Base-by-base conservation (phyloP, 23 tunicate species). In the Phallusia fumigata region DNA sequence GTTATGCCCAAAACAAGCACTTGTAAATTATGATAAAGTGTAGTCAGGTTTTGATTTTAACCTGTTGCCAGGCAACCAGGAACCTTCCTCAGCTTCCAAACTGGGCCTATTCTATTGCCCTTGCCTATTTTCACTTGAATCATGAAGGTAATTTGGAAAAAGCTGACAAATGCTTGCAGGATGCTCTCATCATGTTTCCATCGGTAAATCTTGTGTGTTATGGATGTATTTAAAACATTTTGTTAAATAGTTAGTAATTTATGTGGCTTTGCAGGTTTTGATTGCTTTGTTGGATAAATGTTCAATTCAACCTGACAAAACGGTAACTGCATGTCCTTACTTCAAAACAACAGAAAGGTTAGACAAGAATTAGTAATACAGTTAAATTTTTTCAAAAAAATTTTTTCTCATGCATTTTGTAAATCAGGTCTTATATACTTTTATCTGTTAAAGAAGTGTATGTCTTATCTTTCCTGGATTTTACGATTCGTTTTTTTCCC, bases 41-140 rank as follows among this genome's bases (percentile, higher is more conserved):
- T 40, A 40, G 10, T 40, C 10, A 40, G 10, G 5, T 3, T 40
- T 40, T 33, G n/a, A 31, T 31, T 21, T 77, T 79, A 12, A 64
- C n/a, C n/a, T n/a, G n/a, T n/a, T n/a, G n/a, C n/a, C n/a, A 93
- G 98, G 69, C 30, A 6, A 30, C 44, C 21, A 82, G 92, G 32
- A 88, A 93, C 69, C 73, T 93, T 22, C 36, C 82, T 33, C 90
- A 88, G 65, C 77, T 93, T 26, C 98, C 98, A 82, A 94, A 94
- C 85, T 94, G 93, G 89, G 78, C 94, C 0, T 94, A 82, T 82
- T 94, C 98, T 13, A 1, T 83, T 36, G 89, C 98, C 0, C 75
- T 94, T 72, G 98, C 94, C 11, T 80, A 87, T 33, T 94, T 85
- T 49, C 85, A 84, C 31, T 30, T 80, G 33, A 33, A 86, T 24